phyloP scores from a whole-genome alignment of 64 coral and sea anemone species.

The Hydrozoanthus tunicans region DNA sequence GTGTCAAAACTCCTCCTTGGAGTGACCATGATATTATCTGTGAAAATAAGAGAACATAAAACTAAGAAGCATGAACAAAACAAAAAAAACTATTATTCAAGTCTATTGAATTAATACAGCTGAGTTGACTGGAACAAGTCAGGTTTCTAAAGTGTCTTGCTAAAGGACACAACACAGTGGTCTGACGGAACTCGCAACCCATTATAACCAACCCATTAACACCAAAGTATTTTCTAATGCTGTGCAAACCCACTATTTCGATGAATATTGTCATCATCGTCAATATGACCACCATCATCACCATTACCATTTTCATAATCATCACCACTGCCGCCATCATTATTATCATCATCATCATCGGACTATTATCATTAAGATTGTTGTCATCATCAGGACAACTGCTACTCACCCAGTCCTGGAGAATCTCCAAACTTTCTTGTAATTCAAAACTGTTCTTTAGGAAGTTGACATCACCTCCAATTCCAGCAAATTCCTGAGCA shows the following conservation, averaged over 20 bases:
- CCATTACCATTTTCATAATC: too few relatives aligned
- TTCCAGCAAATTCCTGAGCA: constrained; percentile 79
- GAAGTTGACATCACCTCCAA: constrained; percentile 90
- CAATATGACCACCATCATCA: too few relatives aligned
- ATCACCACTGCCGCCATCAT: too few relatives aligned
- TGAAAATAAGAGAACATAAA: neutral
- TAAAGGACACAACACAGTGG: too few relatives aligned
- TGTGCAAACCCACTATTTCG: too few relatives aligned
- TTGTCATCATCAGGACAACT: neutral
- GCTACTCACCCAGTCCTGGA: constrained; percentile 80
- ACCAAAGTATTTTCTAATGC: too few relatives aligned
- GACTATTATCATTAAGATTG: neutral
- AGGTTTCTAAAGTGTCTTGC: too few relatives aligned
- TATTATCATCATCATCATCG: neutral
- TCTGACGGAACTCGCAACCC: too few relatives aligned
- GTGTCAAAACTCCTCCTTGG: constrained; percentile 70
- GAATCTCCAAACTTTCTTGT: constrained; percentile 70
- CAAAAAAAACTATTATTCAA: neutral
- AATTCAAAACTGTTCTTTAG: constrained; percentile 83
- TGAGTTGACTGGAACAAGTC: too few relatives aligned
- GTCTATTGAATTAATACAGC: too few relatives aligned
- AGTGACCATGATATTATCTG: constrained; percentile 83
- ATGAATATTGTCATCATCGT: too few relatives aligned
- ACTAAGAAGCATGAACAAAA: neutral
- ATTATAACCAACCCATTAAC: too few relatives aligned